Evolutionary conservation across 2,797 vertebrate species (phyloP).

Genomic region (Hydrolagus colliei): DNA sequence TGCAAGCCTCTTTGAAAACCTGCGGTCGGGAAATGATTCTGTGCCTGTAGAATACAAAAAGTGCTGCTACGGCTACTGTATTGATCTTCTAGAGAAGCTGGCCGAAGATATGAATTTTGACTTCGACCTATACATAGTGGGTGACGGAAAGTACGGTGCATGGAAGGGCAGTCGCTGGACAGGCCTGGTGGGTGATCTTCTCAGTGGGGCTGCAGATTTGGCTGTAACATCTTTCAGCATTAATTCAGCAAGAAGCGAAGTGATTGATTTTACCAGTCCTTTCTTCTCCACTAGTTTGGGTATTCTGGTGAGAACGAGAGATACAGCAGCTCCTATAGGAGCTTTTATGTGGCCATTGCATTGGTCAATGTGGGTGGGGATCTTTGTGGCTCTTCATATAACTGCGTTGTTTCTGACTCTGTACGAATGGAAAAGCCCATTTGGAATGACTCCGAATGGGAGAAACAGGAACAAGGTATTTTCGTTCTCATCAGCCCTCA

Average conservation of each 20-base stretch:
- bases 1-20: conserved; percentile 70
- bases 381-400: conserved; percentile 91
- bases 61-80: conserved; percentile 94
- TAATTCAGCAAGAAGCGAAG: conserved; percentile 89
- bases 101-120: conserved; percentile 93
- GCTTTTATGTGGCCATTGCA: conserved; percentile 99
- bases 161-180: conserved; percentile 93
- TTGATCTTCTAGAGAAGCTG: conserved; percentile 88
- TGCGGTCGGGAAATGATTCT: conserved; percentile 71
- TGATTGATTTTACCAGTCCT: conserved; percentile 95
- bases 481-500: conserved; percentile 92
- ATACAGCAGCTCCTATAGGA: conserved; percentile 91
- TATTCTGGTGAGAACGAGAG: conserved; percentile 85
- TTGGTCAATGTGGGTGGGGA: conserved; percentile 98
- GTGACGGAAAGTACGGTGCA: conserved; percentile 89
- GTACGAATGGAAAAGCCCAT: conserved; percentile 95
- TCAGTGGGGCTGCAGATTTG: conserved; percentile 83
- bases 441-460: conserved; percentile 90
- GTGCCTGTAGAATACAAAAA: conserved; percentile 77
- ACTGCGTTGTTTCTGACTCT: conserved; percentile 91
- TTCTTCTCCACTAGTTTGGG: conserved; percentile 97
- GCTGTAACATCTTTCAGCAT: conserved; percentile 95
- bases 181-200: conserved; percentile 85
- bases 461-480: conserved; percentile 86
- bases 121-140: conserved; percentile 91